phyloP scores from a whole-genome alignment of 1,140 invertebrate species.

The Plectrocnemia conspersa region DNA sequence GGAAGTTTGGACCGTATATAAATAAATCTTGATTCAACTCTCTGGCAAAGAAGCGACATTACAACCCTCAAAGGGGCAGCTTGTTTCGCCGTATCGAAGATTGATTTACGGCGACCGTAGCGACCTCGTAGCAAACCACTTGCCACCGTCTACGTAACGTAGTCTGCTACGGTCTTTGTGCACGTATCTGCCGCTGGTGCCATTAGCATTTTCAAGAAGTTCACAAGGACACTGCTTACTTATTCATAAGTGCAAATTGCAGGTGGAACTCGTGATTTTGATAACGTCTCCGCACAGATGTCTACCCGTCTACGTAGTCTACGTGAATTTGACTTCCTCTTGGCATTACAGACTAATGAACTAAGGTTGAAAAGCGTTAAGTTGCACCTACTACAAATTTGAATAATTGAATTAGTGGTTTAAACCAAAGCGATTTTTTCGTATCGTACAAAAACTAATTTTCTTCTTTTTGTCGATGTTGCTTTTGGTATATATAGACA shows the following conservation, averaged over 20 bases:
- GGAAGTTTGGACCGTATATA: too few relatives aligned
- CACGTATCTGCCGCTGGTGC: background rate
- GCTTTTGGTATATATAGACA: too few relatives aligned
- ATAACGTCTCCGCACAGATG: background rate
- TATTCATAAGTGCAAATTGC: conserved; percentile 11
- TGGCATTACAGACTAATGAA: background rate
- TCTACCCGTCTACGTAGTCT: conserved; percentile 3
- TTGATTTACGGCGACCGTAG: conserved; percentile 9
- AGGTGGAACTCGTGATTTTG: conserved; percentile 5
- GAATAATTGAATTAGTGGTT: background rate
- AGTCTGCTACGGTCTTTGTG: background rate
- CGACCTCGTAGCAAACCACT: too few relatives aligned
- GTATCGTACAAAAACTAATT: too few relatives aligned
- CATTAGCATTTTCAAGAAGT: conserved; percentile 4
- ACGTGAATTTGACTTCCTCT: background rate
- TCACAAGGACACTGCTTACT: conserved; percentile 1
- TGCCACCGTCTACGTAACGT: too few relatives aligned
- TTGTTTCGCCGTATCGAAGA: too few relatives aligned
- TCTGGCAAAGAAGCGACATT: too few relatives aligned
- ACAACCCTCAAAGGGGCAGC: too few relatives aligned
- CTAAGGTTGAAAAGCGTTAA: background rate
- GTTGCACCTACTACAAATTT: background rate
- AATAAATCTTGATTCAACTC: too few relatives aligned
- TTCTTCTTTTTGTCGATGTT: too few relatives aligned
- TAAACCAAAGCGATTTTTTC: too few relatives aligned